phyloP scores from a whole-genome alignment of 2,113 vertebrate species.

The Picathartes gymnocephalus region DNA sequence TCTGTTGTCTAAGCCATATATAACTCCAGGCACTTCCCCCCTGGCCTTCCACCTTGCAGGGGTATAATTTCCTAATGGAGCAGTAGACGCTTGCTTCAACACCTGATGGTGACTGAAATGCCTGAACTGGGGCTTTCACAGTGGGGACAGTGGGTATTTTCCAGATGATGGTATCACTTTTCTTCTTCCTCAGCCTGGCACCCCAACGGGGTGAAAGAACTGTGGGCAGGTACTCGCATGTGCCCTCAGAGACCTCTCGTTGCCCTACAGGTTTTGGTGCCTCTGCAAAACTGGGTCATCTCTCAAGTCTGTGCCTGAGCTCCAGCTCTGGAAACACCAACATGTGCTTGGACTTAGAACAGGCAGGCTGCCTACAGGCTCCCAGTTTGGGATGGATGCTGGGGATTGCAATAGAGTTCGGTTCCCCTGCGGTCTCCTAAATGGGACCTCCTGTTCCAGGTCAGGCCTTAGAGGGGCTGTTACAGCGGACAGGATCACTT shows the following conservation, averaged over 20 bases:
- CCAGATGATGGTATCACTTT: background rate
- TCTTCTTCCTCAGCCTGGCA: background rate
- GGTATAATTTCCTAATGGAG: rapidly evolving
- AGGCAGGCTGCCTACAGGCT: background rate
- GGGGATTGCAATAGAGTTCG: background rate
- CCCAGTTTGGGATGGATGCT: background rate
- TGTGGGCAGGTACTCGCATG: rapidly evolving
- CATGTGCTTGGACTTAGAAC: background rate
- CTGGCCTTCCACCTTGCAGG: background rate
- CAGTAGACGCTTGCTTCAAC: background rate
- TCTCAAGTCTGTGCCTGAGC: background rate
- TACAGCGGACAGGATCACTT: background rate
- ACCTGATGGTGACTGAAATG: background rate
- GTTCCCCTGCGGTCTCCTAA: rapidly evolving
- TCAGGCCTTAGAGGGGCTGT: background rate
- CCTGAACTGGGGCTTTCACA: background rate
- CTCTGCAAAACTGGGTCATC: background rate
- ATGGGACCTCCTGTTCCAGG: background rate
- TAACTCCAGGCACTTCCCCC: background rate
- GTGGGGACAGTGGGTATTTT: background rate
- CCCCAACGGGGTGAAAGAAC: rapidly evolving
- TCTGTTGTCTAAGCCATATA: background rate
- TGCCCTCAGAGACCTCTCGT: rapidly evolving
- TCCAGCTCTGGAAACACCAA: background rate
- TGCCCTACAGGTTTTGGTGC: background rate